Conservation (phyloP, 1,140 invertebrate genomes). For the Ylistrum balloti region DNA sequence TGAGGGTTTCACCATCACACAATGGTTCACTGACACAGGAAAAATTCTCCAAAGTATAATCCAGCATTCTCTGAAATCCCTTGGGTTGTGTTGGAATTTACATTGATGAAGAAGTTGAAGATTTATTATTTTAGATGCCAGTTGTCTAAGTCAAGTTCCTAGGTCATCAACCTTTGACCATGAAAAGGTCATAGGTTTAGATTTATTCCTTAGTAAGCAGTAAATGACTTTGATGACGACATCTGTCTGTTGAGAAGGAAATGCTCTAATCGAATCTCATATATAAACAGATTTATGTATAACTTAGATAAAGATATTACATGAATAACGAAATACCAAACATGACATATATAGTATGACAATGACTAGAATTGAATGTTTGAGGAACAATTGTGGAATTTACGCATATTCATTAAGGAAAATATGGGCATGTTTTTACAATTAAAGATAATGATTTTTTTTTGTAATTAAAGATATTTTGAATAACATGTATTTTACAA, state of each 20-base stretch:
- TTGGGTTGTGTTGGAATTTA: background rate
- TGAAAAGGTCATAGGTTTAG: background rate
- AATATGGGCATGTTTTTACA: too few relatives aligned
- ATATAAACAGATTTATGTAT: background rate
- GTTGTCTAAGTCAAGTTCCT: background rate
- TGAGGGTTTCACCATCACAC: background rate
- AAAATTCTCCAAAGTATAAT: background rate
- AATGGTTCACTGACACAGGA: background rate
- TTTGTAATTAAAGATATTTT: too few relatives aligned
- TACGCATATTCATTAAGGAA: too few relatives aligned
- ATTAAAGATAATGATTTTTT: too few relatives aligned
- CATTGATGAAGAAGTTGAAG: background rate
- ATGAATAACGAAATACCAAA: too few relatives aligned
- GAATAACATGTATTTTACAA: too few relatives aligned
- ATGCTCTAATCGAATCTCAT: background rate
- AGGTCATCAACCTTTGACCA: background rate
- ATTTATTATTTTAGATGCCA: background rate
- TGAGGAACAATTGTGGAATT: too few relatives aligned
- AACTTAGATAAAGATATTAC: too few relatives aligned
- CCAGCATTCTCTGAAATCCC: slow-evolving; percentile 16
- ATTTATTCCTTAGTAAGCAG: background rate
- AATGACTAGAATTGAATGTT: too few relatives aligned
- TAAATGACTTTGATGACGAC: background rate
- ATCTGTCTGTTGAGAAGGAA: background rate
- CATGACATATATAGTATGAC: too few relatives aligned